Base-by-base conservation (phyloP, 64 coral and sea anemone species). In the Exaiptasia diaphana region DNA sequence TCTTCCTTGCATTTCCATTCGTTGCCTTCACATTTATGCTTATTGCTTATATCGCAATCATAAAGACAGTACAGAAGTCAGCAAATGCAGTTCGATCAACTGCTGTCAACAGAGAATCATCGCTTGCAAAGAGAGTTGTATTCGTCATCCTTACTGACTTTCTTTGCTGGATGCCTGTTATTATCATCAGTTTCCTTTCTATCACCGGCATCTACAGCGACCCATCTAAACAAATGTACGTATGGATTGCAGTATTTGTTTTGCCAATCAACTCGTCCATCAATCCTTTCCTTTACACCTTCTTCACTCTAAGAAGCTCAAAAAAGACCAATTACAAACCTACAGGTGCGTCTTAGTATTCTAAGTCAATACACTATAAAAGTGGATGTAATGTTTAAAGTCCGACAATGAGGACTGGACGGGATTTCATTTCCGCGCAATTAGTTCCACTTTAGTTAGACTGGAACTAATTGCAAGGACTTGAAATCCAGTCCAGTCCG, bases 141-240 rank as follows among this genome's bases (percentile, higher is more conserved):
- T 79, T 61, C 7, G 63, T 79, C 38, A 63, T 79, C 1, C 13
- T 79, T 1, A 79, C 76, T 43, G 76, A 79, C 20, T 79, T 79
- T 33, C 35, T 18, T 24, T 79, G 76, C 35, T 79, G 76, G 76
- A 79, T 79, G 76, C 76, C 76, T 41, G 53, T 79, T 12, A 45
- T 79, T 45, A 17, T 79, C 14, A 79, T 79, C 17, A 34, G 53
- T 3, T 1, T 79, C 9, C 63, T 79, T 14, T 79, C 56, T 1
- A 11, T 79, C 3, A 40, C 39, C 4, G 56, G 38, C 1, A 41
- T 35, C 4, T 79, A 62, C n/a, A 14, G 63, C 39, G 76, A 79
- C 33, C 55, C 76, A 38, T 24, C 31, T 0, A 79, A 64, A 12
- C 53, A 63, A 54, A 52, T 72, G 42, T 72, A 72, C 38, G 68